Evolutionary conservation across 1,140 invertebrate genomes (phyloP), one percentile per base, ranked within the genome.

Genomic region (Anastrepha obliqua): DNA sequence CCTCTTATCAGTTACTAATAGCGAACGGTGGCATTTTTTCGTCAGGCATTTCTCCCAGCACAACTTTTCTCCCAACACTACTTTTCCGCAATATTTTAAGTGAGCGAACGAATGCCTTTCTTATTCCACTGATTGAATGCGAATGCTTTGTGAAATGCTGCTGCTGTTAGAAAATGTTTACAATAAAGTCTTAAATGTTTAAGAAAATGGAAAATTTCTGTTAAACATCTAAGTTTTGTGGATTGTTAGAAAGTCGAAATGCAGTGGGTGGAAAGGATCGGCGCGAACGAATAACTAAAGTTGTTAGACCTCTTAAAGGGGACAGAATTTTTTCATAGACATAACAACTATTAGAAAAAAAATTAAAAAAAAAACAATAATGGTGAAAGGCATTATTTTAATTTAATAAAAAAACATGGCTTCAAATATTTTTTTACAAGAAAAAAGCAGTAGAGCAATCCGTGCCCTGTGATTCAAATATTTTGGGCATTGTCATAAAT

Each of bases 151-250:
- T 74, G 17, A 74, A 74, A 47, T 47, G 13, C 17, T 74, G 3
- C 11, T 74, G 44, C 15, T 44, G 42, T 74, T 74, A 42, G 42
- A 0, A 44, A 44, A 44, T 74, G 42, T 7, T 74, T 62, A 62
- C 60, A 62, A 42, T 42, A 39, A 74, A 74, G 11, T 47, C 13
- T n/a, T 74, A 44, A 74, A 74, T 74, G 42, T 74, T 74, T 74
- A 2, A 6, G 67, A 17, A 70, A 74, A 74, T 74, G 42, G 29
- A 6, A 44, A n/a, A 47, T 47, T 47, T 74, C 67, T 74, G 67
- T 74, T 74, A 17, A 44, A 44, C 65, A 70, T 70, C 29, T 70
- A 70, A 47, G 13, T 15, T 44, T 44, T 7, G 1, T 74, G 44
- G 0, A 2, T 74, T n/a, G 15, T 74, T 74, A 74, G 67, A 44